These are phyloP conservation scores for Sus scrofa DNA, from an alignment of 2,113 vertebrate species.

Conservation along the genomic window DNA sequence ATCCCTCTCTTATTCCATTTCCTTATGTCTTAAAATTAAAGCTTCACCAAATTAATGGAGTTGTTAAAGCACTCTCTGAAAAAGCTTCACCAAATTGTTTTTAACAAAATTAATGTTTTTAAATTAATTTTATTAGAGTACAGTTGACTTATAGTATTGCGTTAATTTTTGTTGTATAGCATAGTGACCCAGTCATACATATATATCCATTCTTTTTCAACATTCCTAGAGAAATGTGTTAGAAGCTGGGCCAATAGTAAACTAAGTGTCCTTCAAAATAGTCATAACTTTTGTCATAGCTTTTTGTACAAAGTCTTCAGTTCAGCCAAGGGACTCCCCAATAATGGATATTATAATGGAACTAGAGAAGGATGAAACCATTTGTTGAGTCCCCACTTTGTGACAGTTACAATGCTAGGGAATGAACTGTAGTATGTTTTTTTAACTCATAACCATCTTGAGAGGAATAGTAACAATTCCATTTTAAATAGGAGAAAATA, in stretches of 20 bases:
- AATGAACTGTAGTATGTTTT: not conserved
- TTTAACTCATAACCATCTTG: not conserved
- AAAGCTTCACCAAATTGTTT: not conserved
- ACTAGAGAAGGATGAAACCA: not conserved
- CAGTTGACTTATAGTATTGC: too few species aligned
- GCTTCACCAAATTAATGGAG: not conserved
- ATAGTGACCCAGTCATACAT: too few species aligned
- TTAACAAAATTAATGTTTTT: not conserved
- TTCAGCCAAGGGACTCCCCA: not conserved
- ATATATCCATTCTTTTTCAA: not conserved
- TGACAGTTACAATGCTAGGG: not conserved
- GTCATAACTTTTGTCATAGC: not conserved
- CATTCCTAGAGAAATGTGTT: not conserved
- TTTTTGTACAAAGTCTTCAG: constrained; percentile 38
- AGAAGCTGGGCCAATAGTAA: not conserved
- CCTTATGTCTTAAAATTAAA: not conserved
- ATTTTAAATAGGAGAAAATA: not conserved
- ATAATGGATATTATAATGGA: not conserved
- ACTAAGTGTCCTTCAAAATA: not conserved
- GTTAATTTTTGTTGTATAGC: too few species aligned
- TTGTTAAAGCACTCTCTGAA: too few species aligned
- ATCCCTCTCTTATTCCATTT: not conserved
- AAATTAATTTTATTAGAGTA: too few species aligned
- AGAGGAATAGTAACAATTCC: not conserved
- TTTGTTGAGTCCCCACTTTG: not conserved